Percentiles rank a stretch among this genome's conserved stretches.
Conservation (phyloP, 1,140 invertebrate genomes). For the Macrobrachium nipponense region DNA sequence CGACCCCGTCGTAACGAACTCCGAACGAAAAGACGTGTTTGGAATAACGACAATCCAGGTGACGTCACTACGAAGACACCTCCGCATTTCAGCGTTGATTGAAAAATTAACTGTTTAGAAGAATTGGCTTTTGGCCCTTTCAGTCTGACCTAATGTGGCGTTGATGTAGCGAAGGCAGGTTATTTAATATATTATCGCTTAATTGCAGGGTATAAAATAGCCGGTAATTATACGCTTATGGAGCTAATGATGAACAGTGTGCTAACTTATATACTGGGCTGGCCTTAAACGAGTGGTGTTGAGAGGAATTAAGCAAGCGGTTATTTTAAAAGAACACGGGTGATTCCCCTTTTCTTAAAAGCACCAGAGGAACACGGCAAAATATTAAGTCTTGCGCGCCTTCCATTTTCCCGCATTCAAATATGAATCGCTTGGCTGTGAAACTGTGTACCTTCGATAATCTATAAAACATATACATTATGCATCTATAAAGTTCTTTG, state of each 20-base stretch:
- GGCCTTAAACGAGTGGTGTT: conserved; percentile 40
- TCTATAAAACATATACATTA: no score
- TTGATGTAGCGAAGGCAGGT: neutral
- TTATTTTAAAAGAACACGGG: conserved; percentile 32
- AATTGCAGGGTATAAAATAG: conserved; percentile 57
- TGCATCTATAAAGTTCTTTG: neutral
- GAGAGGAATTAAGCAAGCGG: conserved; percentile 43
- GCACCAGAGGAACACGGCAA: no score
- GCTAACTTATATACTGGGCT: conserved; percentile 43
- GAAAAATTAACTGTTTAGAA: neutral
- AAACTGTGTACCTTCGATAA: no score
- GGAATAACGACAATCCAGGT: neutral
- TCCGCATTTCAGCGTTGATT: no score
- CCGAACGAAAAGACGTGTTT: neutral
- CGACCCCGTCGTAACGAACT: conserved; percentile 30
- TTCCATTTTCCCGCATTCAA: no score
- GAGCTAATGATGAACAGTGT: conserved; percentile 57
- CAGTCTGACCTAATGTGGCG: neutral
- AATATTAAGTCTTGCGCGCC: no score
- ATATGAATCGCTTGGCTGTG: no score
- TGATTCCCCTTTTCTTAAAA: conserved; percentile 30
- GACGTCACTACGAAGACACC: neutral
- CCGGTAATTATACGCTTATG: conserved; percentile 54
- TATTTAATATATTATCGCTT: conserved; percentile 57
- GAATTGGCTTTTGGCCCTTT: neutral